Conservation (phyloP, 2,797 vertebrate species). For the Benthosema pterotum region DNA sequence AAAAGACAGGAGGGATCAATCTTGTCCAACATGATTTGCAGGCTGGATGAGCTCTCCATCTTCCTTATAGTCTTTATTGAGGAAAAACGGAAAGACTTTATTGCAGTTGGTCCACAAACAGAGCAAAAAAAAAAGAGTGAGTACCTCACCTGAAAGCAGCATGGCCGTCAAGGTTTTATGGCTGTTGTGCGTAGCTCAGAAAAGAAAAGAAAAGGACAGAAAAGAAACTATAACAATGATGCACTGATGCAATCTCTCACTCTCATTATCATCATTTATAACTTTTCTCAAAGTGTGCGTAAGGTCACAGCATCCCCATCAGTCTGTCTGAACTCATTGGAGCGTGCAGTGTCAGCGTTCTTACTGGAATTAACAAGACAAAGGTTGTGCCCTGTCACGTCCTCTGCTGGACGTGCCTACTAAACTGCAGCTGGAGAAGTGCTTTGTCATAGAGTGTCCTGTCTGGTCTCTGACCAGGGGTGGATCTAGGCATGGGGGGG, state of each 20-base stretch:
- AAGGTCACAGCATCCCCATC: conserved; percentile 31
- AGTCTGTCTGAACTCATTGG: conserved; percentile 20
- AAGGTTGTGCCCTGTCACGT: conserved; percentile 50
- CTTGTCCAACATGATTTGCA: conserved; percentile 74
- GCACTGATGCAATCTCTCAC: neutral
- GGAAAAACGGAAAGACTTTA: conserved; percentile 66
- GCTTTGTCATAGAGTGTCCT: neutral
- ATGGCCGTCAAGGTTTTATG: conserved; percentile 32
- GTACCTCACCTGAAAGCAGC: conserved; percentile 49
- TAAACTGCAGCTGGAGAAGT: conserved; percentile 39
- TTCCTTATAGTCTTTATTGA: conserved; percentile 73
- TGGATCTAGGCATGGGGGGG: too few relatives aligned
- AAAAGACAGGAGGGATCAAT: conserved; percentile 64
- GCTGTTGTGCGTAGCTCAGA: conserved; percentile 25
- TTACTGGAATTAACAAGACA: conserved; percentile 47
- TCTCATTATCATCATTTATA: conserved; percentile 2
- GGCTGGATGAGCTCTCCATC: conserved; percentile 75
- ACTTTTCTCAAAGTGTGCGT: conserved; percentile 3
- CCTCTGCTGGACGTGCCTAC: conserved; percentile 44
- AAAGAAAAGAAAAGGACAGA: conserved; percentile 1
- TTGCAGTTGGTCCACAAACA: conserved; percentile 55
- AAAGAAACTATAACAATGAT: too few relatives aligned
- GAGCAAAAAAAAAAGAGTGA: conserved; percentile 45
- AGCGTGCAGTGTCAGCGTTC: conserved; percentile 40
- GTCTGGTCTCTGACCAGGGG: too few relatives aligned